Base-by-base conservation (phyloP, 2,113 vertebrate genomes). In the Rostratula benghalensis region DNA sequence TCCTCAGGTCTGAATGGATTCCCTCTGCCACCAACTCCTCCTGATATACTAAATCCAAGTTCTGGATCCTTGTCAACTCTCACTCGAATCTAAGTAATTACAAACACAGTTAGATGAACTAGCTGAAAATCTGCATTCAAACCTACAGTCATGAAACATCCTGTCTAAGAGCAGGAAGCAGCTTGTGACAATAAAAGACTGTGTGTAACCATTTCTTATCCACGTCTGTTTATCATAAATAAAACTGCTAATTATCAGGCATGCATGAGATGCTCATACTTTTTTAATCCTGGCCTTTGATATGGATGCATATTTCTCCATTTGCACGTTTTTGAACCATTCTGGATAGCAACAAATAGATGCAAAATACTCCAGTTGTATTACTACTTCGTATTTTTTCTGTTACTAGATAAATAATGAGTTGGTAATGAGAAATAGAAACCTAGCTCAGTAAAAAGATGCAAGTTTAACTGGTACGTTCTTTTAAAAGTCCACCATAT, bases 21-120 rank as follows among this genome's bases (percentile, higher is more conserved):
- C 94, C 99, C 98, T 95, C 99, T 98, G 48, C 99, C 99, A 51
- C 99, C 99, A 35, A 99, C 97, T 95, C 99, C 99, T 96, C 99
- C 99, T 50, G 99, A 99, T 98, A 99, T 99, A 97, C 99, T 99
- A 98, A 99, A 99, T 90, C 99, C 99, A 94, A 99, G 98, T 96
- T 99, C 99, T 37, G 99, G 99, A 96, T 99, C 99, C 97, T 99
- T 99, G 97, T 99, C 98, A 77, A 99, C 95, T 95, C 98, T 99
- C 94, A 99, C 98, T 74, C 97, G 98, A 83, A 99, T 97, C 99
- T 99, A 97, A 91, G 97, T 97, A 83, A 73, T 63, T 85, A 90
- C 33, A 45, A 65, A 63, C 39, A 95, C 93, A 89, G 88, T 86
- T 78, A 94, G 94, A 65, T 43, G 39, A 73, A 67, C 30, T 71